phyloP scores from a whole-genome alignment of 2,888 invertebrate species.

The Limnephilus auricula region DNA sequence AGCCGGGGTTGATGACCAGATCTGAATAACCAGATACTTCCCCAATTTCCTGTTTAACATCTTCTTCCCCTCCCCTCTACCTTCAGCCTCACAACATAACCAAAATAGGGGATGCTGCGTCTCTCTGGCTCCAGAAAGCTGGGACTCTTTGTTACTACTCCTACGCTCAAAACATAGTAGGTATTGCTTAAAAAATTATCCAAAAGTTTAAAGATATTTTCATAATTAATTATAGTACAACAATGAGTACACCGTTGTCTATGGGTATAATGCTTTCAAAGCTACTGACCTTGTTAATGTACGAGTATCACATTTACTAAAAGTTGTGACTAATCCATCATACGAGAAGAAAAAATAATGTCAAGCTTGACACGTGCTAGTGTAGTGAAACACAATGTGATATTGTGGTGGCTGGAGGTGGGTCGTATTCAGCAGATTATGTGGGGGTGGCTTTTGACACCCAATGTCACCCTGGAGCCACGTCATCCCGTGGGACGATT shows the following conservation, averaged over 20 bases:
- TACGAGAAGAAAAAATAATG: background rate
- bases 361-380: background rate
- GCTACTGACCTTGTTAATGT: background rate
- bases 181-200: background rate
- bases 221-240: background rate
- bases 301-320: background rate
- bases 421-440: background rate
- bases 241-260: background rate
- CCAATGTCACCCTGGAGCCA: background rate
- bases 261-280: background rate
- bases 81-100: too few relatives aligned
- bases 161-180: background rate
- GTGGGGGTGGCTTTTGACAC: background rate
- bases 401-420: background rate
- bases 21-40: too few relatives aligned
- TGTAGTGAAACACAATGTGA: conserved; percentile 2
- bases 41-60: too few relatives aligned
- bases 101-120: too few relatives aligned
- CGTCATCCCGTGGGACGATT: background rate
- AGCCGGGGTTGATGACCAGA: too few relatives aligned
- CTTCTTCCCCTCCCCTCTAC: too few relatives aligned
- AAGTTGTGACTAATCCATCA: background rate
- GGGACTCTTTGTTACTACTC: too few relatives aligned
- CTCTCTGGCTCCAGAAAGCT: too few relatives aligned
- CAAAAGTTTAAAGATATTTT: background rate